These are phyloP conservation scores for Hylyphantes graminicola DNA, from an alignment of 1,140 invertebrate genomes.

Conservation along the genomic window DNA sequence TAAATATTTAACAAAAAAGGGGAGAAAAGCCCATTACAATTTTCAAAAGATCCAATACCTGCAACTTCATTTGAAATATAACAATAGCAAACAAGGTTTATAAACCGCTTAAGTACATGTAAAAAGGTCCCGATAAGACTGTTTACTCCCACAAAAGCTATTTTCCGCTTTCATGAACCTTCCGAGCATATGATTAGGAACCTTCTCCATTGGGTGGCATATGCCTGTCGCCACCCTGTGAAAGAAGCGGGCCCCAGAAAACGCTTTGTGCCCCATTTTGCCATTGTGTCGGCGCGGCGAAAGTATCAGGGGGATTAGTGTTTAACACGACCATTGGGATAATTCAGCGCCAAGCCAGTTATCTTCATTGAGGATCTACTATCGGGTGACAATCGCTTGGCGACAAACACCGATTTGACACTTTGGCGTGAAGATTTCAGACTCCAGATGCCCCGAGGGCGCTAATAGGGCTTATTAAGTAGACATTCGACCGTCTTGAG, in stretches of 20 bases:
- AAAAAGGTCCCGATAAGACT: too few relatives aligned
- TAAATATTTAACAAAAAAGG: too few relatives aligned
- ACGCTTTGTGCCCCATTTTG: background rate
- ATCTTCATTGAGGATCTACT: background rate
- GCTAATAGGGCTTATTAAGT: too few relatives aligned
- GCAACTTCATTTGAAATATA: too few relatives aligned
- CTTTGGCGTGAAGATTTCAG: background rate
- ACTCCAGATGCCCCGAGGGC: background rate
- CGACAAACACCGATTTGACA: background rate
- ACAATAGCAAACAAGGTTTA: too few relatives aligned
- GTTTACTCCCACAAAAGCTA: too few relatives aligned
- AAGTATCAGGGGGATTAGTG: slow-evolving; percentile 33
- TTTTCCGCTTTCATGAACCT: too few relatives aligned
- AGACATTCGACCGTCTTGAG: too few relatives aligned
- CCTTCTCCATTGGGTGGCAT: slow-evolving; percentile 20
- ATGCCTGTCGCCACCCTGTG: slow-evolving; percentile 18
- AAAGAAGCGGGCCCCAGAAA: background rate
- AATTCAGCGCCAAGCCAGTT: slow-evolving; percentile 11
- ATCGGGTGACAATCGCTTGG: slow-evolving; percentile 1
- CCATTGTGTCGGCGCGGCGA: slow-evolving; percentile 15
- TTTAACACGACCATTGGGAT: slow-evolving; percentile 18
- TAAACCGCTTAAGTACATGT: too few relatives aligned
- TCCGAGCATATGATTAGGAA: slow-evolving; percentile 9
- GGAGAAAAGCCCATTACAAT: too few relatives aligned
- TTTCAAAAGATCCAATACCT: too few relatives aligned